Evolutionary conservation across 2,888 invertebrate species (phyloP).

Genomic region (Nasonia oneida): DNA sequence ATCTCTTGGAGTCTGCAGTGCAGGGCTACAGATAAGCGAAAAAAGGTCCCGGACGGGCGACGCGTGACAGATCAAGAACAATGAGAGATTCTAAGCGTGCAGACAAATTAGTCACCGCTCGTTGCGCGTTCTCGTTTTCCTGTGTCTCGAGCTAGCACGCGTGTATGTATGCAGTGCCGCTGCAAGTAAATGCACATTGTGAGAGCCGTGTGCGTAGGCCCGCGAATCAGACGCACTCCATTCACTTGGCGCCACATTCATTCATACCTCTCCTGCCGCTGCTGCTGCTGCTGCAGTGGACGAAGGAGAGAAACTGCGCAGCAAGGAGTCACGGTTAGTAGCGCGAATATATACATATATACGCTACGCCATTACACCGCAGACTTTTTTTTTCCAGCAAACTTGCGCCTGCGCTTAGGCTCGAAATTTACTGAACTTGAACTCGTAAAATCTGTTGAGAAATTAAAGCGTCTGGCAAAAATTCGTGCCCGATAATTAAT

Average conservation of each 20-base stretch:
- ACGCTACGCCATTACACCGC: conserved; percentile 19
- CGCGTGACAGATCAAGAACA: conserved; percentile 65
- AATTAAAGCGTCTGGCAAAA: conserved; percentile 8
- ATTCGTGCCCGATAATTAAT: conserved; percentile 21
- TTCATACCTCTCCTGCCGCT: conserved; percentile 71
- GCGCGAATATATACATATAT: neutral
- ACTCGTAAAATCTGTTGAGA: conserved; percentile 40
- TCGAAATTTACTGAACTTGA: conserved; percentile 58
- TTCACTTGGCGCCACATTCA: conserved; percentile 79
- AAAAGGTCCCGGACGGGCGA: conserved; percentile 38
- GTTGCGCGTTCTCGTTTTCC: conserved; percentile 49
- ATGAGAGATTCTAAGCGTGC: conserved; percentile 65
- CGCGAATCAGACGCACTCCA: conserved; percentile 77
- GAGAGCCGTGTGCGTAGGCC: conserved; percentile 70
- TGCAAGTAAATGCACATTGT: conserved; percentile 63
- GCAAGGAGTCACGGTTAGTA: conserved; percentile 44
- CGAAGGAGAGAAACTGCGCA: conserved; percentile 30
- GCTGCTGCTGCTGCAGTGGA: conserved; percentile 12
- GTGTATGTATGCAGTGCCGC: conserved; percentile 38
- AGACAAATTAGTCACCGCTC: conserved; percentile 73
- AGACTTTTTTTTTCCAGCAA: conserved; percentile 32
- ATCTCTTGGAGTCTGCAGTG: neutral
- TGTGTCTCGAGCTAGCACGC: conserved; percentile 35
- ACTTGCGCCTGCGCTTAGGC: neutral
- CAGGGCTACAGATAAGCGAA: conserved; percentile 6